Evolutionary conservation across 2,113 vertebrate genomes (phyloP), one percentile per base, ranked within the genome.

Genomic region (Kobus ellipsiprymnus): DNA sequence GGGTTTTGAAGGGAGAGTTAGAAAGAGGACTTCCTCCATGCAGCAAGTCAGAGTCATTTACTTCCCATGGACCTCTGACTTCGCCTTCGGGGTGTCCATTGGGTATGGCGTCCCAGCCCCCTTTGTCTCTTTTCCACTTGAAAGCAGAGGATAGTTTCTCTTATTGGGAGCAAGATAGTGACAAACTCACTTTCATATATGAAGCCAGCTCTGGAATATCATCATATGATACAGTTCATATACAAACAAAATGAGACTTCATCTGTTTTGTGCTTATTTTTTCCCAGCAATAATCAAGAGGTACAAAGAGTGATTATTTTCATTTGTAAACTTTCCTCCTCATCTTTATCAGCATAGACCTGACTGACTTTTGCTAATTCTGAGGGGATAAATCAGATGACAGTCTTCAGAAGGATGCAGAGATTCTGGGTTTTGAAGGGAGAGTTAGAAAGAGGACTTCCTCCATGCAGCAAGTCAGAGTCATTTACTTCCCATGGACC

Each of bases 141-240:
- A 98, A 98, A 98, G 97, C 90, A 92, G 64, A 97, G 94, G 98
- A 98, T 80, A 94, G 52, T 97, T 98, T 98, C 98, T 98, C 60
- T 74, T 80, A 85, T 1, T 82, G 33, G 14, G 33, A 95, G 25
- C 97, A 95, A 94, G 82, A 98, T 50, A 95, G 78, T 89, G 93
- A 95, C 1, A 3, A 67, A 95, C 83, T 98, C 97, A 98, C 98
- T 98, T 98, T 91, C 97, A 96, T 98, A 98, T 97, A 98, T 98
- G 98, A 98, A 97, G 95, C 95, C 91, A 98, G 94, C 78, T 97
- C 96, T 1, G 4, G 98, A 98, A 98, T 97, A 97, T 84, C 95
- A 97, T 94, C 4, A 5, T 60, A 92, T 97, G 98, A 96, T 97
- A 91, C 98, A 97, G 90, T 94, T 98, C 98, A 97, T 80, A 82